These are phyloP conservation scores for Acromyrmex charruanus DNA, from an alignment of 1,140 invertebrate species.

Conservation along the genomic window DNA sequence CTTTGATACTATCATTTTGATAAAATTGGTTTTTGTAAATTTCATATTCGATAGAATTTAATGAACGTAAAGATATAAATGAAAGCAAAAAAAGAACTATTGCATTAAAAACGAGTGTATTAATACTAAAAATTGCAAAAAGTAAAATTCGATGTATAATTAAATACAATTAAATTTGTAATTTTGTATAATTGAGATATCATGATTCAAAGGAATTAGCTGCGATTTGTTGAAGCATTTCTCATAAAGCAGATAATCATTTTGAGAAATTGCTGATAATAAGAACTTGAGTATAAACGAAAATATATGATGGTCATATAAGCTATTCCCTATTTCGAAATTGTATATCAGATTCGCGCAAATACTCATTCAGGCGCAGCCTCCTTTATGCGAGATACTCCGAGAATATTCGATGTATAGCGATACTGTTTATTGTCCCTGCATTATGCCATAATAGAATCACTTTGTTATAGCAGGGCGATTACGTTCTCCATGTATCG, in stretches of 20 bases:
- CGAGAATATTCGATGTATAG: constrained; percentile 61
- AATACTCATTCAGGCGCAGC: constrained; percentile 33
- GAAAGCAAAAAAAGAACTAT: background rate
- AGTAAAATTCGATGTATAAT: background rate
- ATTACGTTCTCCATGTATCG: constrained; percentile 38
- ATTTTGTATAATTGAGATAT: background rate
- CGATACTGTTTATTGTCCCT: constrained; percentile 75
- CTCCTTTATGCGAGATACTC: constrained; percentile 47
- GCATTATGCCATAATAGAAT: constrained; percentile 69
- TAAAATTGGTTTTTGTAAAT: constrained; percentile 6
- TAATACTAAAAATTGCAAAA: background rate
- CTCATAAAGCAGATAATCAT: background rate
- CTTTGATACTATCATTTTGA: constrained; percentile 22
- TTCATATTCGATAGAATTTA: background rate
- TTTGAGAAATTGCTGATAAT: constrained; percentile 31
- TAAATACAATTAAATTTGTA: background rate
- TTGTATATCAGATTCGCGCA: background rate
- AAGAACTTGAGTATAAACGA: constrained; percentile 15
- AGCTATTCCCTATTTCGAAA: constrained; percentile 36
- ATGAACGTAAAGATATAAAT: background rate
- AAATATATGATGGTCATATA: constrained; percentile 10
- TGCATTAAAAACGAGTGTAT: background rate
- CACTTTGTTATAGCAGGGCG: constrained; percentile 55
- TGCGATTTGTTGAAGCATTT: background rate
- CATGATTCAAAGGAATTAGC: background rate